Conservation (phyloP, 2,113 vertebrate species). For the Craseonycteris thonglongyai region DNA sequence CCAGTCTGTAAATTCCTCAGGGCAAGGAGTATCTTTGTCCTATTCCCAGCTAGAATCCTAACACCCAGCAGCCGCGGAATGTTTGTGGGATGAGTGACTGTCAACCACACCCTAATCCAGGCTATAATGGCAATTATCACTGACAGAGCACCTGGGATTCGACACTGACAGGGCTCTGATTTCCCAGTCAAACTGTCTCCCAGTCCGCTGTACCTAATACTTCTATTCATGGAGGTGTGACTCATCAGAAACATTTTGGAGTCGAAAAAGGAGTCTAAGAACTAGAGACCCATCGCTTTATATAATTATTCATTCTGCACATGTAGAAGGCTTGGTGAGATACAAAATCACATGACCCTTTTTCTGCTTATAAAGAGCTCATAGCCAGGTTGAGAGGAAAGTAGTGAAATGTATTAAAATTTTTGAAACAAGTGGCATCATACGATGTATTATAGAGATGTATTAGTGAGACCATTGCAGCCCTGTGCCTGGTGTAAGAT, state of each 20-base stretch:
- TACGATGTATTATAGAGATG: too few species aligned
- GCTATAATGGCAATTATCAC: background rate
- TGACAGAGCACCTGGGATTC: background rate
- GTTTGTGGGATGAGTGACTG: background rate
- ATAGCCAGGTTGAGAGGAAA: background rate
- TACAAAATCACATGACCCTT: background rate
- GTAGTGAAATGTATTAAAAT: background rate
- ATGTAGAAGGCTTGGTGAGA: background rate
- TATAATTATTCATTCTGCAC: background rate
- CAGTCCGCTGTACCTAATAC: background rate
- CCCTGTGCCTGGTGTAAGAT: background rate
- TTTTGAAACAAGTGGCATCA: background rate
- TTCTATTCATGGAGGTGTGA: background rate
- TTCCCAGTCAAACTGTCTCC: background rate
- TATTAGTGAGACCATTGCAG: background rate
- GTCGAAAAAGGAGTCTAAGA: background rate
- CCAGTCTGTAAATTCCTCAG: background rate
- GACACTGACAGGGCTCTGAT: background rate
- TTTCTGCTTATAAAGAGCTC: background rate
- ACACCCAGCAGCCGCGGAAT: background rate
- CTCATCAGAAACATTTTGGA: background rate
- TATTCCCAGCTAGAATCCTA: background rate
- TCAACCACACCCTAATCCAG: background rate
- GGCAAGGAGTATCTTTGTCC: constrained; percentile 11
- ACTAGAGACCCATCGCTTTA: background rate